phyloP scores from a whole-genome alignment of 92 coral and sea anemone species.

The Zoanthus sansibaricus region DNA sequence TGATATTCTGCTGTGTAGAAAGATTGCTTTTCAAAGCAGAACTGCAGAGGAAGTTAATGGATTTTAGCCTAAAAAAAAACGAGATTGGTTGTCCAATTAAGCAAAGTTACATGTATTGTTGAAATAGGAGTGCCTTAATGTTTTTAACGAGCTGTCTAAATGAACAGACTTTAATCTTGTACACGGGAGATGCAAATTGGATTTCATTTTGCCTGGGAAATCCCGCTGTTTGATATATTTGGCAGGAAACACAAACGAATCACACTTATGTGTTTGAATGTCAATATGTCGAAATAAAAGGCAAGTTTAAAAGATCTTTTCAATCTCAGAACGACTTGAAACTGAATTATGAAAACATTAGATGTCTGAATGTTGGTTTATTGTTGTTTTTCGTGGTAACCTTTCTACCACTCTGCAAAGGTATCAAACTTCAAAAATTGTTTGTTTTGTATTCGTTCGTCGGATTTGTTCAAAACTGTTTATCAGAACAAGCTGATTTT shows the following conservation, averaged over 20 bases:
- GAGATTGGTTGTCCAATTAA: neutral
- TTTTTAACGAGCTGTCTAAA: neutral
- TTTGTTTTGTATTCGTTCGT: slow-evolving; percentile 9
- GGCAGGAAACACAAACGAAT: neutral
- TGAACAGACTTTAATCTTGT: neutral
- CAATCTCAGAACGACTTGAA: neutral
- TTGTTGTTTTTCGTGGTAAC: neutral
- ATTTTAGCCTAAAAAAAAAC: neutral
- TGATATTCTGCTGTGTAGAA: no score
- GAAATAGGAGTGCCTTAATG: slow-evolving; percentile 1
- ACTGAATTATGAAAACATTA: neutral
- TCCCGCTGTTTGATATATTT: slow-evolving; percentile 17
- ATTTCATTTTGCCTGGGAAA: slow-evolving; percentile 12
- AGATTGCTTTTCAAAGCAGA: no score
- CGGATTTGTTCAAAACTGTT: slow-evolving; percentile 21
- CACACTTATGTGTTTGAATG: neutral
- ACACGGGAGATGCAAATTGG: slow-evolving; percentile 8
- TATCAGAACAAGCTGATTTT: neutral
- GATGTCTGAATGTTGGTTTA: neutral
- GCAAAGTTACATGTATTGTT: neutral
- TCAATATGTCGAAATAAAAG: no score
- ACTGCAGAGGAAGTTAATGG: no score
- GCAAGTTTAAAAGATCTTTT: neutral
- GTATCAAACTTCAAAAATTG: neutral
- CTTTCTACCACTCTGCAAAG: neutral